Conservation (phyloP, 2,888 invertebrate genomes). For the Oxytorus armatus region DNA sequence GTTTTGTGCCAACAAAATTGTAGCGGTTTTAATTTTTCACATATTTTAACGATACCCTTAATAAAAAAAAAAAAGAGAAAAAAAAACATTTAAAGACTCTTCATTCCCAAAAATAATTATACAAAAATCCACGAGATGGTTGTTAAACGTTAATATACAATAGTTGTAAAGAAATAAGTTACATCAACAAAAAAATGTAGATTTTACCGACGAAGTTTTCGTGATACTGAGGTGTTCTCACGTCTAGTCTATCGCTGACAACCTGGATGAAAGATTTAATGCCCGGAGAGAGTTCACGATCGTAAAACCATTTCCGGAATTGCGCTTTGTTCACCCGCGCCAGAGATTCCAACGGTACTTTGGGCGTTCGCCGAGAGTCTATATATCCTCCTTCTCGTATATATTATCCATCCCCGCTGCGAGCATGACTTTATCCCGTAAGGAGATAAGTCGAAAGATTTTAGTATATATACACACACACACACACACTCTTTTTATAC, state of each 20-base stretch:
- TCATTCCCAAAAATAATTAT: too few species aligned
- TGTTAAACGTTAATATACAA: too few species aligned
- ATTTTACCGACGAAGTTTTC: too few species aligned
- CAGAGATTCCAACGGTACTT: conserved; percentile 48
- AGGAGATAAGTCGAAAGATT: conserved; percentile 16
- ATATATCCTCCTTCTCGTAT: conserved; percentile 2
- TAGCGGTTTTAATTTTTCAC: too few species aligned
- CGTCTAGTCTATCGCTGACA: background rate
- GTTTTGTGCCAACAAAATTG: too few species aligned
- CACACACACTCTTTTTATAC: too few species aligned
- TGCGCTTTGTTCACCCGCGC: conserved; percentile 37
- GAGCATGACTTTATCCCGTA: conserved; percentile 34
- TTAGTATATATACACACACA: too few species aligned
- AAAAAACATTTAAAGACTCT: too few species aligned
- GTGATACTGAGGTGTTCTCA: background rate
- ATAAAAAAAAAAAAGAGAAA: too few species aligned
- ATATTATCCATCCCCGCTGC: background rate
- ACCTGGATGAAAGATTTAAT: background rate
- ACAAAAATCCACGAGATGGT: too few species aligned
- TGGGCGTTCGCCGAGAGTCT: conserved; percentile 44
- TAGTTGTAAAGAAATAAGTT: too few species aligned
- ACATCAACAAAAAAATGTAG: background rate
- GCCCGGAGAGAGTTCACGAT: conserved; percentile 13
- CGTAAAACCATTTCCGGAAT: conserved; percentile 50
- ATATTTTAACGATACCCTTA: too few species aligned